Conservation (phyloP, 2,797 vertebrate species). For the Micropoecilia bifurca region DNA sequence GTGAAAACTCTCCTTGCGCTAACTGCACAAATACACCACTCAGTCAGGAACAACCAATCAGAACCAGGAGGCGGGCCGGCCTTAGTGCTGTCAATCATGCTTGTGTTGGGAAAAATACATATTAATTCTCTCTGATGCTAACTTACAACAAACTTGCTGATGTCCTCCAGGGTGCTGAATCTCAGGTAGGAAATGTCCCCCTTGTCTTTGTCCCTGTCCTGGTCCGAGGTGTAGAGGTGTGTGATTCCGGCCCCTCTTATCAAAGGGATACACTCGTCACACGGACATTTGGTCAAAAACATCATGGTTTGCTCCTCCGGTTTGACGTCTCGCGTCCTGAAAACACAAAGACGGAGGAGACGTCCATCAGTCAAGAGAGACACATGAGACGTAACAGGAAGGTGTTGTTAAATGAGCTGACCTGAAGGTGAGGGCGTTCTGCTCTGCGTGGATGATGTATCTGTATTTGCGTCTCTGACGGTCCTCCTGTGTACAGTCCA, state of each 20-base stretch:
- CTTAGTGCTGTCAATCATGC: no score
- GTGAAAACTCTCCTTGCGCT: no score
- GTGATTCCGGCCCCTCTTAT: conserved; percentile 92
- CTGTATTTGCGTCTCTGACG: conserved; percentile 91
- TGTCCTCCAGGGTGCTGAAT: conserved; percentile 84
- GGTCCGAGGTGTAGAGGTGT: conserved; percentile 92
- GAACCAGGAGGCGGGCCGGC: no score
- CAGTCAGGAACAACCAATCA: no score
- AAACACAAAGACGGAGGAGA: conserved; percentile 12
- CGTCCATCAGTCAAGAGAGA: background rate
- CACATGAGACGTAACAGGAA: background rate
- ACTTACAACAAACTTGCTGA: conserved; percentile 91
- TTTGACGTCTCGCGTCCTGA: conserved; percentile 88
- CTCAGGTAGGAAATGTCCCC: conserved; percentile 94
- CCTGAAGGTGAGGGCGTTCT: conserved; percentile 97
- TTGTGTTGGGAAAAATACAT: no score
- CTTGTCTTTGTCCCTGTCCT: conserved; percentile 91
- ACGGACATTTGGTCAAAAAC: conserved; percentile 96
- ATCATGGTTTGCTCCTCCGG: conserved; percentile 88
- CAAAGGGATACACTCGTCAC: conserved; percentile 94
- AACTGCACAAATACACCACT: no score
- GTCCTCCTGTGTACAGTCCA: conserved; percentile 94
- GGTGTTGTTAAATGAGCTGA: conserved; percentile 52
- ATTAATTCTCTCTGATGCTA: background rate
- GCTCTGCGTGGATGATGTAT: conserved; percentile 95